Evolutionary conservation across 2,113 vertebrate species (phyloP).

Genomic region (Crotalus viridis): DNA sequence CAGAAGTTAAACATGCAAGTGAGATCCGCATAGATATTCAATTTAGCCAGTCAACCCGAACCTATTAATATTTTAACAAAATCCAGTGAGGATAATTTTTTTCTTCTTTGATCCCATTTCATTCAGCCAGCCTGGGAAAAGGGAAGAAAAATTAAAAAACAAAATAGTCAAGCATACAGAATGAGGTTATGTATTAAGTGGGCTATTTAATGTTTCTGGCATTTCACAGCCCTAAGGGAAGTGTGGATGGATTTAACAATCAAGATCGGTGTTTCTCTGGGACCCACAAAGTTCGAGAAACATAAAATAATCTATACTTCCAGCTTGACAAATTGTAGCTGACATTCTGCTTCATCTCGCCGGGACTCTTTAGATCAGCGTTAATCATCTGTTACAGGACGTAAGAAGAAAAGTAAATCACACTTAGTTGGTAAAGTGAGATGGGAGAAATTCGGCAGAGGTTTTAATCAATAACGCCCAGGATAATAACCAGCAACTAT

Average conservation of each 20-base stretch:
- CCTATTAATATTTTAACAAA: slow-evolving; percentile 99
- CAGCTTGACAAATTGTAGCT: slow-evolving; percentile 88
- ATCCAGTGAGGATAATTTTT: slow-evolving; percentile 92
- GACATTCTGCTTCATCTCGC: slow-evolving; percentile 82
- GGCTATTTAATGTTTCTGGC: slow-evolving; percentile 95
- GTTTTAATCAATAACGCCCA: slow-evolving; percentile 86
- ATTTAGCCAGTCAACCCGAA: slow-evolving; percentile 99
- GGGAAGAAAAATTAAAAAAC: slow-evolving; percentile 83
- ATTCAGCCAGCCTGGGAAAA: slow-evolving; percentile 87
- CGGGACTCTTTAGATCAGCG: slow-evolving; percentile 81
- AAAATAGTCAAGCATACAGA: slow-evolving; percentile 90
- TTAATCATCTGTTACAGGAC: slow-evolving; percentile 87
- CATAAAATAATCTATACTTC: slow-evolving; percentile 94
- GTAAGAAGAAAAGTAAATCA: slow-evolving; percentile 83
- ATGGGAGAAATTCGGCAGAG: slow-evolving; percentile 82
- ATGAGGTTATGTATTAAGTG: slow-evolving; percentile 94
- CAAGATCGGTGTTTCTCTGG: slow-evolving; percentile 80
- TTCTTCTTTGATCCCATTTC: slow-evolving; percentile 96
- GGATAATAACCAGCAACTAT: slow-evolving; percentile 78
- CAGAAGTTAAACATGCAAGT: slow-evolving; percentile 99
- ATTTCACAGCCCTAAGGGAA: slow-evolving; percentile 83
- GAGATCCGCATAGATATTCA: slow-evolving; percentile 99
- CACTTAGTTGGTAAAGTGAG: slow-evolving; percentile 81
- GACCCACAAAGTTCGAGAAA: slow-evolving; percentile 87
- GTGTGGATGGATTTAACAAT: slow-evolving; percentile 88